These are phyloP conservation scores for Micrastur ruficollis DNA, from an alignment of 2,797 vertebrate species.

Conservation along the genomic window DNA sequence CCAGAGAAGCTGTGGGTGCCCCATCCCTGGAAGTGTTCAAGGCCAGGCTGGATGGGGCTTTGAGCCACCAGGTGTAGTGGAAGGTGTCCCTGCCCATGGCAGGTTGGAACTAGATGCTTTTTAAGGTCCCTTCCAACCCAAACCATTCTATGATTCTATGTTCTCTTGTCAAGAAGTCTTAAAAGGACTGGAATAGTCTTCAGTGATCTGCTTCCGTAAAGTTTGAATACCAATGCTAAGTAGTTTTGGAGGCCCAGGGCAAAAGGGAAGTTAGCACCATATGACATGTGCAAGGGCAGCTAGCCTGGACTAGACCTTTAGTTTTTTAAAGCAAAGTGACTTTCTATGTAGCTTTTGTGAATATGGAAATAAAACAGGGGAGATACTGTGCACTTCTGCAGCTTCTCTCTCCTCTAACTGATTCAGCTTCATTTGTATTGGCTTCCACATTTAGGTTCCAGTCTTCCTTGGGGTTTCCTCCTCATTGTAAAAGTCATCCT, in stretches of 20 bases:
- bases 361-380: background rate
- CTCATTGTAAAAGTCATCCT: background rate
- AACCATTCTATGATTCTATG: no score
- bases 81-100: no score
- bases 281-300: background rate
- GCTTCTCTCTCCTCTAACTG: background rate
- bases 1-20: no score
- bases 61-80: no score
- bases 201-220: background rate
- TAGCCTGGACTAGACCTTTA: background rate
- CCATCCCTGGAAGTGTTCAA: no score
- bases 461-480: background rate
- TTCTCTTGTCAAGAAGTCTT: background rate
- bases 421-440: background rate
- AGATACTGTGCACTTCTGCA: background rate
- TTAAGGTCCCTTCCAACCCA: no score
- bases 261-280: background rate
- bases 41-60: no score
- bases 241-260: background rate
- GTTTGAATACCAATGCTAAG: accelerated
- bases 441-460: background rate
- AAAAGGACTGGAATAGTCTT: background rate
- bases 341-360: background rate
- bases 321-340: background rate
- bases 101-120: no score